These are phyloP conservation scores for Squalus acanthias DNA, from an alignment of 2,797 vertebrate genomes.

Conservation along the genomic window DNA sequence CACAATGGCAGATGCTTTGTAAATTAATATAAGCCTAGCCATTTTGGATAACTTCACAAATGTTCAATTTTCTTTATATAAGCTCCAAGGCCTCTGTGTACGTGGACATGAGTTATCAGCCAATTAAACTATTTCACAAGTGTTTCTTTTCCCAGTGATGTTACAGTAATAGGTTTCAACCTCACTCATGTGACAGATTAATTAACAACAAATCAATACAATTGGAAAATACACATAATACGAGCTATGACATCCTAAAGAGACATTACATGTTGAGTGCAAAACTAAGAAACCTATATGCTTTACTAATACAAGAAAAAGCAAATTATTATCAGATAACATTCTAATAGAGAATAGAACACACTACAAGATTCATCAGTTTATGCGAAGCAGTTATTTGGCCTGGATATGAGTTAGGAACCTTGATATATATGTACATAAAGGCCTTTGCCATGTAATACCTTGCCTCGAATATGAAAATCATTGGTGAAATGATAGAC, in stretches of 20 bases:
- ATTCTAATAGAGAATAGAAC: background rate
- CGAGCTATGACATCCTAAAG: background rate
- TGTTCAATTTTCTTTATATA: background rate
- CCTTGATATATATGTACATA: background rate
- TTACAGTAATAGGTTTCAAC: background rate
- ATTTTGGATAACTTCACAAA: background rate
- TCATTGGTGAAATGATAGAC: no score
- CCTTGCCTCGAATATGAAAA: no score
- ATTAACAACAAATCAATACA: slow-evolving; percentile 20
- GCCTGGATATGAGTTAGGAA: background rate
- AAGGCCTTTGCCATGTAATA: background rate
- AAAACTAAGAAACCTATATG: background rate
- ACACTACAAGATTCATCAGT: background rate
- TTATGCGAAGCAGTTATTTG: background rate
- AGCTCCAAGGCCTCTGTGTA: background rate
- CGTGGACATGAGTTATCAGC: background rate
- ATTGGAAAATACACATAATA: background rate
- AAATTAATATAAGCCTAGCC: background rate
- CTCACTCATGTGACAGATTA: background rate
- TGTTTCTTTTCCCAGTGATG: slow-evolving; percentile 25
- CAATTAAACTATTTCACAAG: slow-evolving; percentile 15
- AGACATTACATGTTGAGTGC: background rate
- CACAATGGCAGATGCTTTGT: background rate
- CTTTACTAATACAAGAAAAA: background rate
- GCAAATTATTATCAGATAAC: background rate